These are phyloP conservation scores for Fukomys damarensis DNA, from an alignment of 2,113 vertebrate species.

Conservation along the genomic window DNA sequence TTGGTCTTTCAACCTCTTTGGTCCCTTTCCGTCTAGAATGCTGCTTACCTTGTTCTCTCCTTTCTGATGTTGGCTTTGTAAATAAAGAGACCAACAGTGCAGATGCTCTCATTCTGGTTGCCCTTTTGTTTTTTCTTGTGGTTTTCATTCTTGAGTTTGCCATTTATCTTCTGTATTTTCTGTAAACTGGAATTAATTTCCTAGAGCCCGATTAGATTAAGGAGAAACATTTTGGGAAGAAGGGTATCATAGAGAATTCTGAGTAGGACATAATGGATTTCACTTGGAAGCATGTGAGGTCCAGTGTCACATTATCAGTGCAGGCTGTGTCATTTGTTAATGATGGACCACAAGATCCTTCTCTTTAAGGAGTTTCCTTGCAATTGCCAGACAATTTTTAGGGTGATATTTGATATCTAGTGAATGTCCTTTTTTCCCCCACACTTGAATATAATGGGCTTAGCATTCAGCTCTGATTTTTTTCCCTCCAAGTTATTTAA, in stretches of 20 bases:
- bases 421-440: background rate
- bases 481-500: constrained; percentile 34
- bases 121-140: background rate
- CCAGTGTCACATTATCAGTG: background rate
- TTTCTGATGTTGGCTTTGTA: background rate
- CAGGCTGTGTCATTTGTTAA: background rate
- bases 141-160: background rate
- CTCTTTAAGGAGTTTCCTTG: background rate
- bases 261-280: background rate
- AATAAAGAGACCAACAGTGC: background rate
- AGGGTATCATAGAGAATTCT: background rate
- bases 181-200: background rate
- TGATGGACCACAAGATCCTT: background rate
- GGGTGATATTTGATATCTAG: background rate
- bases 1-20: background rate
- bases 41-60: background rate
- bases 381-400: background rate
- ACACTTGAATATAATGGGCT: background rate
- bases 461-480: background rate
- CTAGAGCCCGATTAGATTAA: background rate
- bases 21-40: background rate
- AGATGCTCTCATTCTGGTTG: background rate
- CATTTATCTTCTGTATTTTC: background rate
- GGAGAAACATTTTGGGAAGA: background rate
- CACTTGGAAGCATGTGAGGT: background rate